Evolutionary conservation across 2,113 vertebrate species (phyloP).

Genomic region (Charadrius vociferus): DNA sequence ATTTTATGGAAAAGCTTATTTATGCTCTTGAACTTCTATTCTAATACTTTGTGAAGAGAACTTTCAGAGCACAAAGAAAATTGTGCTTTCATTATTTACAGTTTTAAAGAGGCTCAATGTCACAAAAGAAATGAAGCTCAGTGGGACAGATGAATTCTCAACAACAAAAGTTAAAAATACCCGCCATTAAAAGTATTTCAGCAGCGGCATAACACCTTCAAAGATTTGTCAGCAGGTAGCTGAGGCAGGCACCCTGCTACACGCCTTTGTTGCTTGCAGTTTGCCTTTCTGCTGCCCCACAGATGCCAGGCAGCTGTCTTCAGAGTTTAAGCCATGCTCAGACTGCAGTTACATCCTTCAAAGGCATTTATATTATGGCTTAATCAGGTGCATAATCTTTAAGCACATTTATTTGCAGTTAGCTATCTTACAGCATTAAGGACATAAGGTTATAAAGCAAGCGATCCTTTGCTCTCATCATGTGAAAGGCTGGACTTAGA

Average conservation of each 20-base stretch:
- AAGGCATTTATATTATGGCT: not conserved
- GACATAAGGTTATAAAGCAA: not conserved
- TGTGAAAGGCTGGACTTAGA: not conserved
- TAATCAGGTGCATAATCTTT: not conserved
- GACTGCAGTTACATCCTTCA: not conserved
- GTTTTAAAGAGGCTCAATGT: not conserved
- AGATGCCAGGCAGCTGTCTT: not conserved
- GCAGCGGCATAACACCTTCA: not conserved
- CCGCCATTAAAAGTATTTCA: constrained; percentile 7
- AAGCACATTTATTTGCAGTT: not conserved
- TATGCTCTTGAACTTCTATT: not conserved
- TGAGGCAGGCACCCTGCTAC: not conserved
- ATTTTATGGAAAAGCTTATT: not conserved
- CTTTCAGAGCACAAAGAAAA: not conserved
- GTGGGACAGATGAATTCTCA: not conserved
- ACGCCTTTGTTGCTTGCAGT: not conserved
- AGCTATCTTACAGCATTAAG: not conserved
- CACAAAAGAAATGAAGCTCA: constrained; percentile 33
- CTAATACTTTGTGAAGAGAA: not conserved
- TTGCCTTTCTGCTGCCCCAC: not conserved
- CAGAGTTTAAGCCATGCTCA: not conserved
- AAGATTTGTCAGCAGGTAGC: not conserved
- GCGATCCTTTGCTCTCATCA: not conserved
- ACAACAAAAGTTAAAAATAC: constrained; percentile 21
- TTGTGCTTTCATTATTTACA: constrained; percentile 28